A percentile compares a stretch with the other conserved stretches of the same genome.
These are phyloP conservation scores for Dreissena polymorpha DNA, from an alignment of 1,140 invertebrate species.

Conservation along the genomic window DNA sequence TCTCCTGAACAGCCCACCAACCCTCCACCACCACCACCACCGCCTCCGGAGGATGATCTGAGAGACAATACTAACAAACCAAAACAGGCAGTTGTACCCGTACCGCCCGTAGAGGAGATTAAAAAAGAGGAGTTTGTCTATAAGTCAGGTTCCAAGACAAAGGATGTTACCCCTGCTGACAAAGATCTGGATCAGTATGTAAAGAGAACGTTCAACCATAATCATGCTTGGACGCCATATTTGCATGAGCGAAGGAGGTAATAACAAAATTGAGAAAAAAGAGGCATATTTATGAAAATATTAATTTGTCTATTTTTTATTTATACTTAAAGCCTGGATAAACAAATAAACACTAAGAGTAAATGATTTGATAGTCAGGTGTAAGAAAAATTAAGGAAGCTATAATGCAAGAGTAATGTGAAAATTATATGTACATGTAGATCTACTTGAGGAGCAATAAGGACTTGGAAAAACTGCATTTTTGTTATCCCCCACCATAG, in stretches of 20 bases:
- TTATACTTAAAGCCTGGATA: not conserved
- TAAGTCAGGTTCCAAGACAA: not conserved
- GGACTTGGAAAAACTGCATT: not conserved
- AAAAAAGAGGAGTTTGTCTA: slow-evolving; percentile 39
- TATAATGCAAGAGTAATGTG: too few relatives aligned
- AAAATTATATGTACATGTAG: too few relatives aligned
- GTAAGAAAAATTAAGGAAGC: too few relatives aligned
- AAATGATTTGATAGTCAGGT: not conserved
- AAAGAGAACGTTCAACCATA: slow-evolving; percentile 30
- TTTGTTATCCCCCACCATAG: too few relatives aligned
- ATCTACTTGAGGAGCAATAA: not conserved
- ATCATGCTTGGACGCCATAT: slow-evolving; percentile 37
- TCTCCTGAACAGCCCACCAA: too few relatives aligned
- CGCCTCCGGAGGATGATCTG: not conserved
- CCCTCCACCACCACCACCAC: not conserved
- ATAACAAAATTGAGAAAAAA: not conserved
- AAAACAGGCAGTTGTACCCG: not conserved
- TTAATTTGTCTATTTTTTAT: not conserved
- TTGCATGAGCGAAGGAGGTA: slow-evolving; percentile 38
- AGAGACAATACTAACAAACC: slow-evolving; percentile 1
- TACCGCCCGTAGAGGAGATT: not conserved
- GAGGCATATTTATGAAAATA: not conserved
- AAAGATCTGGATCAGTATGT: slow-evolving; percentile 20
- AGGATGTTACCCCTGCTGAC: not conserved
- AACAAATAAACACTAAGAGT: not conserved